Evolutionary conservation across 2,113 vertebrate species (phyloP).

Genomic region (Rissa tridactyla): DNA sequence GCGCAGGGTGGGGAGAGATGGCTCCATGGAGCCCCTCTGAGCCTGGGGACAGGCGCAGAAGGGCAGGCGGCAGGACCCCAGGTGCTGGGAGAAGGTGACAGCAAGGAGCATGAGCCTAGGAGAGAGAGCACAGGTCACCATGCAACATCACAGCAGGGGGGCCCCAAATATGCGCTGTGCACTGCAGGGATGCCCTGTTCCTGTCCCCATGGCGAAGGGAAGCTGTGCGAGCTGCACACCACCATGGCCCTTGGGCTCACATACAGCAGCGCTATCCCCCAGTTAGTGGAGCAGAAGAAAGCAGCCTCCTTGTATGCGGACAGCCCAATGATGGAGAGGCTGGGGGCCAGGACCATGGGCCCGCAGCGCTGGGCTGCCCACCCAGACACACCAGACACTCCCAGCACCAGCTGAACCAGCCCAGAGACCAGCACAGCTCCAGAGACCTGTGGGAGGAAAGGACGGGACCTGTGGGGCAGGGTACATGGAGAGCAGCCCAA

Average conservation of each 20-base stretch:
- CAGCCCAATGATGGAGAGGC: conserved; percentile 81
- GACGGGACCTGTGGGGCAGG: not conserved
- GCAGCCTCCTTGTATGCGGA: conserved; percentile 82
- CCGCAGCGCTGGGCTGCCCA: conserved; percentile 66
- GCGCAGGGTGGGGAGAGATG: conserved; percentile 58
- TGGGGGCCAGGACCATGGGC: conserved; percentile 84
- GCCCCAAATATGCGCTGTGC: not conserved
- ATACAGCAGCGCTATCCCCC: conserved; percentile 81
- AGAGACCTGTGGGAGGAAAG: conserved; percentile 65
- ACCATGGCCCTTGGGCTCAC: not conserved
- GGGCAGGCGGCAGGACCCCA: conserved; percentile 70
- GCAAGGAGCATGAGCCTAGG: conserved; percentile 77
- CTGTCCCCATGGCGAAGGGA: not conserved
- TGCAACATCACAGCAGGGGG: fast-evolving
- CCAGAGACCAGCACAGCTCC: conserved; percentile 80
- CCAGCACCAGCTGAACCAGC: conserved; percentile 74
- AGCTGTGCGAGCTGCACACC: not conserved
- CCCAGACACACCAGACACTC: conserved; percentile 71
- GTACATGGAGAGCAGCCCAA: not conserved
- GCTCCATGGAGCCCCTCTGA: not conserved
- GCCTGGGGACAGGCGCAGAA: conserved; percentile 2
- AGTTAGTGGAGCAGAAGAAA: conserved; percentile 81
- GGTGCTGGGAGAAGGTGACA: conserved; percentile 80
- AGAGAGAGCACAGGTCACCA: not conserved
- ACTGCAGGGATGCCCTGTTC: fast-evolving